Base-by-base conservation (phyloP, 2,888 invertebrate genomes). In the Penaeus monodon region DNA sequence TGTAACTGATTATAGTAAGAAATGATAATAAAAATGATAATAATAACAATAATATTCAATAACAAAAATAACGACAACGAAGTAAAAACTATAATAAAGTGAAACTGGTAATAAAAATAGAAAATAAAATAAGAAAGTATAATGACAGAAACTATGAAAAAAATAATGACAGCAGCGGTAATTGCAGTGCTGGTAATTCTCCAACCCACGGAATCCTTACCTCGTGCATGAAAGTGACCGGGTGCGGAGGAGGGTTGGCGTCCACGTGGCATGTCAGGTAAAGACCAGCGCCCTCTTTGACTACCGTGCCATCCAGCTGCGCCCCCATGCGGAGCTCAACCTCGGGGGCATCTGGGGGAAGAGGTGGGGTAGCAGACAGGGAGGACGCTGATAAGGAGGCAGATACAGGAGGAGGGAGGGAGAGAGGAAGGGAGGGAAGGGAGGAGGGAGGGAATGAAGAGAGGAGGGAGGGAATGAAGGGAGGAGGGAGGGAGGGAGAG, bases 251-350 rank as follows among this genome's bases (percentile, higher is more conserved):
- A 29, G 89, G 89, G 64, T 89, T 89, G 29, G 89, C 77, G 66
- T 87, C 87, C 33, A 87, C 84, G 74, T 89, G 85, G 38, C 89
- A 89, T 14, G 85, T 89, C 65, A 89, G 83, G 68, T 88, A 89
- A 7, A 89, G 82, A 64, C 88, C 81, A 3, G 81, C 66, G 38
- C 70, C 64, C 63, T 89, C 87, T 38, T 44, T 70, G 57, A 88
- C 83, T 27, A 87, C 80, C 7, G 87, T 85, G 33, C 85, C 81
- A 27, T 84, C 82, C 27, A 88, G 80, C 14, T 63, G 68, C 27
- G 70, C 24, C 14, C 88, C 89, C 65, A 89, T 79, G 65, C 88
- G 33, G 27, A 89, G 73, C 66, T 87, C 88, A 44, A 89, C 89
- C 68, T 88, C 79, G 2, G 89, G 89, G 12, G 89, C 74, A 57